phyloP scores from a whole-genome alignment of 2,113 vertebrate genomes.

The Microtus ochrogaster region DNA sequence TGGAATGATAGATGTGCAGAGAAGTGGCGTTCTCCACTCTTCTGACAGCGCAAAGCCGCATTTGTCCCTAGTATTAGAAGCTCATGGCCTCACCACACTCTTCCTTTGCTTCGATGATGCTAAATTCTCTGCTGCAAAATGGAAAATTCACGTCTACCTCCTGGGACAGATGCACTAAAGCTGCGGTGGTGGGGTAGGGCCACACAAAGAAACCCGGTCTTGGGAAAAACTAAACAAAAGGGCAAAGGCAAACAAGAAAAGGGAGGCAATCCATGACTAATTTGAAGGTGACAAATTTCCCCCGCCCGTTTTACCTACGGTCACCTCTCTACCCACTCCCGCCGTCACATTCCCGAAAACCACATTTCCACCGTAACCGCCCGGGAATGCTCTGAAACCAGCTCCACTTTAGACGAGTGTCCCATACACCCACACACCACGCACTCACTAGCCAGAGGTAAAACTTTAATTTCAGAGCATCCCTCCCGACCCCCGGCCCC shows the following conservation, averaged over 20 bases:
- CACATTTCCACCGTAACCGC: background rate
- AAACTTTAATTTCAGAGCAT: slow-evolving; percentile 75
- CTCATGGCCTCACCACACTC: background rate
- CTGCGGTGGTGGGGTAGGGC: background rate
- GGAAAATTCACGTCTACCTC: background rate
- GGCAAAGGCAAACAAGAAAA: no score
- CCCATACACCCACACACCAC: background rate
- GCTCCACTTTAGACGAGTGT: no score
- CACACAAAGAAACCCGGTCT: no score
- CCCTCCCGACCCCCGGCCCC: slow-evolving; percentile 39
- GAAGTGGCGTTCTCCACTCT: no score
- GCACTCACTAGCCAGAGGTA: slow-evolving; percentile 54
- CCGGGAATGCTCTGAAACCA: no score
- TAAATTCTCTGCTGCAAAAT: no score
- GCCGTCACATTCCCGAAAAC: no score
- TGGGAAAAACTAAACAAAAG: no score
- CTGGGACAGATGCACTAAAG: background rate
- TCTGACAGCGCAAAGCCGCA: background rate
- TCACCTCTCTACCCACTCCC: no score
- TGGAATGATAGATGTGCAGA: background rate
- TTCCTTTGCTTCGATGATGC: background rate
- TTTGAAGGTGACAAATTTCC: no score
- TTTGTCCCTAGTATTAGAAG: background rate
- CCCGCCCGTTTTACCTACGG: no score
- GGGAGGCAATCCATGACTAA: no score